Conservation (phyloP, 2,113 vertebrate species). For the Tinamus guttatus region DNA sequence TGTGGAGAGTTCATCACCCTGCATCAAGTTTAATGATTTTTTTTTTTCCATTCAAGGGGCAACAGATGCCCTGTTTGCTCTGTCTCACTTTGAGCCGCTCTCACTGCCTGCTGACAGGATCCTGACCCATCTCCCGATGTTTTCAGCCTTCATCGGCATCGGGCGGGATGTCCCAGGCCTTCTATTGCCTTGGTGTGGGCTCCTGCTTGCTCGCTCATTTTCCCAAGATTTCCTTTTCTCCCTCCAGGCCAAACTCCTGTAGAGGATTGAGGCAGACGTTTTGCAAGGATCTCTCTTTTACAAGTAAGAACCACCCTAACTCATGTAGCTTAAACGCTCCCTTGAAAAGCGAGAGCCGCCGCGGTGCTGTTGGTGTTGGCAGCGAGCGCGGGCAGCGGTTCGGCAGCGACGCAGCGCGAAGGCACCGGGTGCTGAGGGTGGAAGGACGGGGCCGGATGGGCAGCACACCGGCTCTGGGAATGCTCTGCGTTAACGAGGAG, state of each 20-base stretch:
- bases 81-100: background rate
- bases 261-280: background rate
- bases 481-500: slow-evolving; percentile 57
- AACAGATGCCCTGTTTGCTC: background rate
- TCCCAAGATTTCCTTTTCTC: background rate
- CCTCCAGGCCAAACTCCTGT: background rate
- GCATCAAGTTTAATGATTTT: background rate
- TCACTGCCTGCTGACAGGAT: background rate
- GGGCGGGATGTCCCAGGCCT: background rate
- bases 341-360: background rate
- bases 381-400: background rate
- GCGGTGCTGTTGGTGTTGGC: background rate
- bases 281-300: background rate
- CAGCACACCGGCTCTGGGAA: slow-evolving; percentile 35
- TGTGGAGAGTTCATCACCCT: background rate
- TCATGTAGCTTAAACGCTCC: background rate
- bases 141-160: slow-evolving; percentile 28
- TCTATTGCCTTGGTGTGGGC: background rate
- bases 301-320: background rate
- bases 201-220: slow-evolving; percentile 15
- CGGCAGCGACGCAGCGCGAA: accelerated
- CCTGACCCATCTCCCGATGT: background rate
- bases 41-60: no score
- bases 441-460: background rate
- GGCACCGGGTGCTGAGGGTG: no score